These are phyloP conservation scores for Ceratoteleas bidentatus DNA, from an alignment of 1,140 invertebrate genomes.

Conservation along the genomic window DNA sequence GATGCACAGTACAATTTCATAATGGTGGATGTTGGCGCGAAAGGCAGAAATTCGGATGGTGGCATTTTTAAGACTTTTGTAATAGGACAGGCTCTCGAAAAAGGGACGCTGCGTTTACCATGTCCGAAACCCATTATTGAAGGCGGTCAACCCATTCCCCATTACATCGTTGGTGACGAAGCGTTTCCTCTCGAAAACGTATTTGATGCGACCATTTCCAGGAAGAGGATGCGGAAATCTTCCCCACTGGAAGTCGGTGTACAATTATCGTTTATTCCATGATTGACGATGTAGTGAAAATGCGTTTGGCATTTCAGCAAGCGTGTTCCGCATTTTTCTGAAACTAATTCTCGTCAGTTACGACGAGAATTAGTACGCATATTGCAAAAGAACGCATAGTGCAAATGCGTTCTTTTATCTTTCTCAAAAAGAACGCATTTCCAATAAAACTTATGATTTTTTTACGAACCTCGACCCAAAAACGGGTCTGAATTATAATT, in stretches of 20 bases:
- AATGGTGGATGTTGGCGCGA: conserved; percentile 6
- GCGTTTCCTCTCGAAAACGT: background rate
- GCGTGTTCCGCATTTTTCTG: conserved; percentile 1
- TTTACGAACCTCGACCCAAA: too few relatives aligned
- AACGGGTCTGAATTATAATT: too few relatives aligned
- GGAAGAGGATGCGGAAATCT: background rate
- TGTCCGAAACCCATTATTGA: conserved; percentile 6
- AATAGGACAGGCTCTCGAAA: background rate
- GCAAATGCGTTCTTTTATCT: too few relatives aligned
- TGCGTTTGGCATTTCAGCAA: conserved; percentile 1
- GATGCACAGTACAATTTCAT: conserved; percentile 8
- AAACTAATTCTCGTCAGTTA: conserved; percentile 6
- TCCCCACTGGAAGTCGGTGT: background rate
- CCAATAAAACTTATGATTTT: too few relatives aligned
- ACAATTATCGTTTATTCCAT: conserved; percentile 8
- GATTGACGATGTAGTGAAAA: conserved; percentile 11
- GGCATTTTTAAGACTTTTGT: conserved; percentile 8
- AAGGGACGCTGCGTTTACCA: conserved; percentile 8
- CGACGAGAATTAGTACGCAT: too few relatives aligned
- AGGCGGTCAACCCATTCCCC: background rate
- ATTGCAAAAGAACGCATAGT: too few relatives aligned
- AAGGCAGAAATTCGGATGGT: conserved; percentile 19
- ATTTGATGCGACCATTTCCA: background rate
- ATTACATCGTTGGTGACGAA: conserved; percentile 6
- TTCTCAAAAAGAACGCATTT: too few relatives aligned